phyloP scores from a whole-genome alignment of 2,888 invertebrate genomes.

The Pandemis heparana region DNA sequence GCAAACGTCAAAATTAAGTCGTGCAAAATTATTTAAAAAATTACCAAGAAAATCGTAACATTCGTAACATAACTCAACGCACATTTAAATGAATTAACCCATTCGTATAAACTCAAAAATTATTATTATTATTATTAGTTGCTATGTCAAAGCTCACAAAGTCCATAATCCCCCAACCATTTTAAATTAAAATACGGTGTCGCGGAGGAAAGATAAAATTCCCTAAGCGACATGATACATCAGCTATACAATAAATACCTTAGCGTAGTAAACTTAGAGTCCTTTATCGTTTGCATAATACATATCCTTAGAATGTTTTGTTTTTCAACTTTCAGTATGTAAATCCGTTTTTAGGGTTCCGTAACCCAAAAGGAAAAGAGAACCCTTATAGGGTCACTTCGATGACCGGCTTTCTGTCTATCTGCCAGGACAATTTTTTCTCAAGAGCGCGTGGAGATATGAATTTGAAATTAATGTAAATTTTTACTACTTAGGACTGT shows the following conservation, averaged over 20 bases:
- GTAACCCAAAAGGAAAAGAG: too few species aligned
- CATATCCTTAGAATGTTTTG: background rate
- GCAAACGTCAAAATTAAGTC: too few species aligned
- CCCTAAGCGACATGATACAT: background rate
- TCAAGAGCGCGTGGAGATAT: too few species aligned
- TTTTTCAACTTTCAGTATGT: background rate
- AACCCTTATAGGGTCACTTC: too few species aligned
- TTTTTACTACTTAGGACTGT: too few species aligned
- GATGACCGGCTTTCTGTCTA: too few species aligned
- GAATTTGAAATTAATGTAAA: too few species aligned
- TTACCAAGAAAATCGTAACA: background rate
- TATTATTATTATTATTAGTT: too few species aligned
- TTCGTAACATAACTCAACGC: background rate
- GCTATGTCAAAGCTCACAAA: background rate
- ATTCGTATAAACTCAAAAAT: background rate
- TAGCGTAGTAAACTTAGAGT: background rate
- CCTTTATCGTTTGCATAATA: background rate
- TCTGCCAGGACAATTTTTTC: too few species aligned
- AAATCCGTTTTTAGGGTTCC: background rate
- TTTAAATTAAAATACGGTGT: background rate
- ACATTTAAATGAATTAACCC: slow-evolving; percentile 3
- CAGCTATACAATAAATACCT: background rate
- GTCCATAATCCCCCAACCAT: background rate
- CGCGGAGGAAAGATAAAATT: background rate
- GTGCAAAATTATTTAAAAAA: background rate